Evolutionary conservation across 2,888 invertebrate genomes (phyloP).

Genomic region (Dascillus cervinus): DNA sequence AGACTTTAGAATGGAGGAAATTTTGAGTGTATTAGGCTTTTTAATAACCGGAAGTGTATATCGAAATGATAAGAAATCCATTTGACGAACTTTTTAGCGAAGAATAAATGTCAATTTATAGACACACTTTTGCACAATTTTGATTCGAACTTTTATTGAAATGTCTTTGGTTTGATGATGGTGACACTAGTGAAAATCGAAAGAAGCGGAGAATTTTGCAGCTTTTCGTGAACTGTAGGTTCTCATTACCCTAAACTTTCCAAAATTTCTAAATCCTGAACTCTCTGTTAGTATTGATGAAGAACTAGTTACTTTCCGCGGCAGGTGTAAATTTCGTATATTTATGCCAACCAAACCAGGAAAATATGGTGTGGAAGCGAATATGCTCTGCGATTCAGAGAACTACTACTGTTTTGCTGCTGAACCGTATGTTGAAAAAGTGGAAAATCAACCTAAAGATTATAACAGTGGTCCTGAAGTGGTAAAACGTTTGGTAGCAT

Average conservation of each 20-base stretch:
- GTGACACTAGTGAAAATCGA: too few relatives aligned
- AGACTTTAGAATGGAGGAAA: too few relatives aligned
- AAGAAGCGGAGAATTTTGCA: background rate
- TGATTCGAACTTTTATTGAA: too few relatives aligned
- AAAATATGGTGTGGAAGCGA: conserved; percentile 2
- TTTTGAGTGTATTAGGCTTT: too few relatives aligned
- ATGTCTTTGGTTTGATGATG: too few relatives aligned
- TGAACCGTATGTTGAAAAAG: conserved; percentile 2
- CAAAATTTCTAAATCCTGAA: background rate
- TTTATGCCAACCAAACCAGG: conserved; percentile 3
- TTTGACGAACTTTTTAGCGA: too few relatives aligned
- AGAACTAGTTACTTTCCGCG: conserved; percentile 3
- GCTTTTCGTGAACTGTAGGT: background rate
- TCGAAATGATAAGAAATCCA: too few relatives aligned
- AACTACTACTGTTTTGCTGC: conserved; percentile 5
- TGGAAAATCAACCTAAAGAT: background rate
- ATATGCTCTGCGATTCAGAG: conserved; percentile 3
- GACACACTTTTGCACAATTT: too few relatives aligned
- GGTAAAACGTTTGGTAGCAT: conserved; percentile 4
- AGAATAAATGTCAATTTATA: too few relatives aligned
- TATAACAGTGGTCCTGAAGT: conserved; percentile 4
- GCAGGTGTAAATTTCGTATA: conserved; percentile 3
- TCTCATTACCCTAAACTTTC: background rate
- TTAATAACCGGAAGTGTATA: too few relatives aligned
- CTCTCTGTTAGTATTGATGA: too few relatives aligned